Base-by-base conservation (phyloP, 2,113 vertebrate genomes). In the Crotophaga sulcirostris region DNA sequence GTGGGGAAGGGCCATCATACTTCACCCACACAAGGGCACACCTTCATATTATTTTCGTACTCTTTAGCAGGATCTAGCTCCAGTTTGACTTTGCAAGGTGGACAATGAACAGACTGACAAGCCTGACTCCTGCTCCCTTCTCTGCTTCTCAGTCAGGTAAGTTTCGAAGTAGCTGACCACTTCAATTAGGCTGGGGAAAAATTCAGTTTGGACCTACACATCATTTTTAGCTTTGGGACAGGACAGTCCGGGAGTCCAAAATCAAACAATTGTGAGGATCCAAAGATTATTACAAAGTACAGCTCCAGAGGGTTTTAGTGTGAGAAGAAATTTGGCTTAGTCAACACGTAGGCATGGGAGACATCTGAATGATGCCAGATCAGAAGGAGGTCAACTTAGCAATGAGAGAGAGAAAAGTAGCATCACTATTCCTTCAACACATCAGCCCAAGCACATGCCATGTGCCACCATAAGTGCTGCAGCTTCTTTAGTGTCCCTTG, bases 131-230 rank as follows among this genome's bases (percentile, higher is more conserved):
- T 74, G 9, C 18, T 82, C 9, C 31, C 3, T 84, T 77, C 29
- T 11, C 21, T 0, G 0, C 11, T 89, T 75, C 36, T 84, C 42
- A 49, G 11, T 20, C 1, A 2, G 28, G 31, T 21, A 62, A 52
- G 42, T 81, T 64, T 23, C 79, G 15, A 31, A 92, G 68, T 52
- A 59, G 52, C 29, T 52, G 33, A 28, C 12, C 12, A 36, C 64
- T 84, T 89, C 77, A 56, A 0, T 17, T 31, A 68, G 21, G 26
- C 40, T 60, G 36, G 31, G 19, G 9, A 11, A 89, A 87, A 92
- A 72, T 26, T 74, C 24, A 14, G 0, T 23, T 51, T 63, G 52
- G 33, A 70, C 24, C 7, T n/a, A 17, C 26, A 45, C 1, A 5
- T 56, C 7, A 5, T 7, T 94, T 82, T 56, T 78, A 74, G 33